Conservation (phyloP, 2,888 invertebrate species). For the Pheosia tremula region DNA sequence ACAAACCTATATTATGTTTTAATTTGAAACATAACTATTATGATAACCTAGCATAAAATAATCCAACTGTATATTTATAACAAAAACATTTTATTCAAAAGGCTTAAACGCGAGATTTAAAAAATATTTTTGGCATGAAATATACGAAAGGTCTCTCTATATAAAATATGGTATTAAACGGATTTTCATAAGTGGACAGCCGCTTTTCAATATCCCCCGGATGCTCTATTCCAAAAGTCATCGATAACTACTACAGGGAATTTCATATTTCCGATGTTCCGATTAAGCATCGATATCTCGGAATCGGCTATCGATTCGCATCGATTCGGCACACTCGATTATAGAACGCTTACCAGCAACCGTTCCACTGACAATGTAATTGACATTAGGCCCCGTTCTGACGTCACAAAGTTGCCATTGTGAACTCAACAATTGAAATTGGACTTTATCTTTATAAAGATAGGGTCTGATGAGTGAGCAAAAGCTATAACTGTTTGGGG, state of each 20-base stretch:
- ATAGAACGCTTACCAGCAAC: constrained; percentile 55
- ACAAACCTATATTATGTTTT: not conserved
- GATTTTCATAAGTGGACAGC: not conserved
- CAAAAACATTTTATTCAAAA: not conserved
- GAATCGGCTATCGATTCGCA: constrained; percentile 35
- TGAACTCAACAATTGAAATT: constrained; percentile 48
- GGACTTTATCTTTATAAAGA: constrained; percentile 44
- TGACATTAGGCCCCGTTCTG: constrained; percentile 51
- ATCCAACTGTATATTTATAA: not conserved
- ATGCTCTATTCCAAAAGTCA: constrained; percentile 15
- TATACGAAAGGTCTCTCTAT: constrained; percentile 3
- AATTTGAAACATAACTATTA: not conserved
- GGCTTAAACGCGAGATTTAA: constrained; percentile 1
- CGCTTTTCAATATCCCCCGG: constrained; percentile 8
- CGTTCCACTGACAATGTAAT: constrained; percentile 62
- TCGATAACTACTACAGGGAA: constrained; percentile 17
- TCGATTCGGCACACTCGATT: constrained; percentile 51
- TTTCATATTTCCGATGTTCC: constrained; percentile 18
- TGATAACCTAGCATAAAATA: not conserved
- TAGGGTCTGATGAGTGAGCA: constrained; percentile 49
- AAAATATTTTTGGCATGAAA: constrained; percentile 5
- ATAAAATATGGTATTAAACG: constrained; percentile 5
- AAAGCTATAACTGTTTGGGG: constrained; percentile 56
- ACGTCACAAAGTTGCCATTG: constrained; percentile 32
- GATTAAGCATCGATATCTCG: constrained; percentile 39